Evolutionary conservation across 2,113 vertebrate species (phyloP).

Genomic region (Vidua chalybeata): DNA sequence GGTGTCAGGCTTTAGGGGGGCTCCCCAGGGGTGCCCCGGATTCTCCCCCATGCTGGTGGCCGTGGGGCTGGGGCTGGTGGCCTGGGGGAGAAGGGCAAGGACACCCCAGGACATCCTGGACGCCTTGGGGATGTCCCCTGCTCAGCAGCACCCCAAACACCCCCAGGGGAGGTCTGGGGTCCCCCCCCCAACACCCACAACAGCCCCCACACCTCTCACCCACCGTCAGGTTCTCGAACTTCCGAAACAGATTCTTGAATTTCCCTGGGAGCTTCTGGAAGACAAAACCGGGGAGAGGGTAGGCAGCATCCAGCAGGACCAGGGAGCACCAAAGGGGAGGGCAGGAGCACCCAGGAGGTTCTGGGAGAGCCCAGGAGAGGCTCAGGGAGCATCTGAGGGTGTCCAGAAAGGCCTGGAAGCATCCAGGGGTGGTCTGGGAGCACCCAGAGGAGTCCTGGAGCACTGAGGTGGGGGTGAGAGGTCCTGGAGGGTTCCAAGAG

Average conservation of each 20-base stretch:
- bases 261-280: constrained; percentile 93
- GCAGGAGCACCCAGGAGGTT: neutral
- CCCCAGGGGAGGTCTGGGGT: rapidly evolving
- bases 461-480: neutral
- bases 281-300: neutral
- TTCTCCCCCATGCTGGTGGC: neutral
- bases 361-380: neutral
- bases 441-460: neutral
- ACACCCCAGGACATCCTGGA: neutral
- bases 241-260: constrained; percentile 95
- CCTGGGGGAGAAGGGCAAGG: no score
- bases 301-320: neutral
- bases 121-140: rapidly evolving
- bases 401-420: neutral
- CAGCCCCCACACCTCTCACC: constrained; percentile 70
- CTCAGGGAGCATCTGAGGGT: neutral
- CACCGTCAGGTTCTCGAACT: constrained; percentile 92
- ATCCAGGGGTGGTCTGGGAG: neutral
- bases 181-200: rapidly evolving
- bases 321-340: neutral
- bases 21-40: neutral
- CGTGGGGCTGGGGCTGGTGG: neutral
- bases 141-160: neutral
- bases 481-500: neutral
- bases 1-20: neutral